Conservation (phyloP, 2,797 vertebrate species). For the Sebastes paucispinis region DNA sequence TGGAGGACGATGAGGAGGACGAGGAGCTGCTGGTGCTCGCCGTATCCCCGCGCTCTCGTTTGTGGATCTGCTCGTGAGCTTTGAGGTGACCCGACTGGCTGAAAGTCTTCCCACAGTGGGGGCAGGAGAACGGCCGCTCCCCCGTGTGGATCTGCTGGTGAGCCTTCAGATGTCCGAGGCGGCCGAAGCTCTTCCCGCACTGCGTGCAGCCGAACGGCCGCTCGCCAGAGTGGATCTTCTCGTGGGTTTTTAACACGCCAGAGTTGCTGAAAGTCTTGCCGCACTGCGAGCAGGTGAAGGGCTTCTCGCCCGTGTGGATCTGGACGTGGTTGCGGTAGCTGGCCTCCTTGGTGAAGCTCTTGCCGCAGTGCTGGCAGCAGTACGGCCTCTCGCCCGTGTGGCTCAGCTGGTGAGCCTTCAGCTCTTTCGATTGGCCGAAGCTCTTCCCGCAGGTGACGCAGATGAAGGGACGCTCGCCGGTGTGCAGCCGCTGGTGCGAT, state of each 20-base stretch:
- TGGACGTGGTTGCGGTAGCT: slow-evolving; percentile 84
- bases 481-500: slow-evolving; percentile 85
- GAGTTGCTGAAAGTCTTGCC: slow-evolving; percentile 85
- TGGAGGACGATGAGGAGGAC: background rate
- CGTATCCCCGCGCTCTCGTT: slow-evolving; percentile 74
- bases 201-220: slow-evolving; percentile 84
- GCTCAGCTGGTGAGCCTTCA: slow-evolving; percentile 83
- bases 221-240: slow-evolving; percentile 85
- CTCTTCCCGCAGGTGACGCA: slow-evolving; percentile 82
- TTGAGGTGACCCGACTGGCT: slow-evolving; percentile 86
- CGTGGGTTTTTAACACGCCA: slow-evolving; percentile 82
- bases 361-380: slow-evolving; percentile 83
- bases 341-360: slow-evolving; percentile 83
- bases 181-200: slow-evolving; percentile 86
- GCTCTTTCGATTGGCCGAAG: slow-evolving; percentile 84
- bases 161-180: slow-evolving; percentile 85
- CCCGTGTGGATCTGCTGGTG: slow-evolving; percentile 87
- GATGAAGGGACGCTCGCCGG: slow-evolving; percentile 82
- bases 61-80: slow-evolving; percentile 86
- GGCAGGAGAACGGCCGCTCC: slow-evolving; percentile 80
- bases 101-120: slow-evolving; percentile 81
- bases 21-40: slow-evolving; percentile 63
- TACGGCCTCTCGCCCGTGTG: slow-evolving; percentile 83
- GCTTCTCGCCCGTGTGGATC: slow-evolving; percentile 81
- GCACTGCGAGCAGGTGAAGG: slow-evolving; percentile 80